These are phyloP conservation scores for Okapia johnstoni DNA, from an alignment of 2,113 vertebrate species.

Conservation along the genomic window DNA sequence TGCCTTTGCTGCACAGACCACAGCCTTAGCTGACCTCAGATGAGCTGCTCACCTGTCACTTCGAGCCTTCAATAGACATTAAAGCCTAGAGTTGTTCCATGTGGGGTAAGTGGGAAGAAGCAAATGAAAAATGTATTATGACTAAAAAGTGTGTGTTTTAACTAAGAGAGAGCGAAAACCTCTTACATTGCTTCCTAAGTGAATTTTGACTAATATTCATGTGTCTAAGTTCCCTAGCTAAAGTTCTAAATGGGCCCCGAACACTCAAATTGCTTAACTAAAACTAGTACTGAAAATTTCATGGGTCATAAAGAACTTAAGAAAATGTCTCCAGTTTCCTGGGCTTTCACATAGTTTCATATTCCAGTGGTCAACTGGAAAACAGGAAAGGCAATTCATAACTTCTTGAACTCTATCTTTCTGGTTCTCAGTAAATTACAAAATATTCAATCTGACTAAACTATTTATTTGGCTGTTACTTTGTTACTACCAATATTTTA, in stretches of 20 bases:
- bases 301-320: not conserved
- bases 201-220: not conserved
- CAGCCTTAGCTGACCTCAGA: not conserved
- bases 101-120: not conserved
- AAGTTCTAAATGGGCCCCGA: not conserved
- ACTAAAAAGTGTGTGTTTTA: not conserved
- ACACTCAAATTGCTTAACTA: not conserved
- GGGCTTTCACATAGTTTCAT: not conserved
- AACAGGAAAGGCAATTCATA: not conserved
- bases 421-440: not conserved
- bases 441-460: not conserved
- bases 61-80: not conserved
- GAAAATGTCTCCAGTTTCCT: not conserved
- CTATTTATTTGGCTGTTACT: not conserved
- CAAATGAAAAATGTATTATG: not conserved
- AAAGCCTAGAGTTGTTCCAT: not conserved
- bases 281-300: not conserved
- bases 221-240: not conserved
- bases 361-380: not conserved
- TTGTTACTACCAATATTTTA: not conserved
- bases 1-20: not conserved
- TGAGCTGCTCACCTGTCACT: not conserved
- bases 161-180: not conserved
- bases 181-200: not conserved
- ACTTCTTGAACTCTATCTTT: not conserved